phyloP scores from a whole-genome alignment of 1,140 invertebrate species.

The Tetramorium alpestre region DNA sequence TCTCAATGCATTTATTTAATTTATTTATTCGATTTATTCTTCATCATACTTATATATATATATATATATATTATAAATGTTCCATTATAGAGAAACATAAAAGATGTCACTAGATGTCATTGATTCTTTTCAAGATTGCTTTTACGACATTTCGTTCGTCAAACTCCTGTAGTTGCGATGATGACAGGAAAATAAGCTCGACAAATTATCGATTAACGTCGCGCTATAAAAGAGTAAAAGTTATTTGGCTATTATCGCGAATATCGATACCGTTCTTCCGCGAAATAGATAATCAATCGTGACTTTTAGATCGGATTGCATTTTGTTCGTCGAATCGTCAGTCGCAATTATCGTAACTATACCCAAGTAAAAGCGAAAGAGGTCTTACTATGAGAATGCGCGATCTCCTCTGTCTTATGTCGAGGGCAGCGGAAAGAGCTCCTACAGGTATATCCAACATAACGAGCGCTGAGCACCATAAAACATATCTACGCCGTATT shows the following conservation, averaged over 20 bases:
- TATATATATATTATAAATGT: background rate
- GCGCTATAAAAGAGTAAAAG: background rate
- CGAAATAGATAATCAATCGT: slow-evolving; percentile 33
- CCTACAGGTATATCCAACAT: slow-evolving; percentile 77
- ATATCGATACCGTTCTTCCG: background rate
- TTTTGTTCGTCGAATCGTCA: slow-evolving; percentile 7
- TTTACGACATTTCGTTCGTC: background rate
- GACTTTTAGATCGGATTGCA: slow-evolving; percentile 1
- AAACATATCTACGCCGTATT: slow-evolving; percentile 58
- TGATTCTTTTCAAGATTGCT: background rate
- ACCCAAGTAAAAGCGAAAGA: slow-evolving; percentile 26
- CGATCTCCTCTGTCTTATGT: slow-evolving; percentile 5
- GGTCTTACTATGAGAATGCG: slow-evolving; percentile 38
- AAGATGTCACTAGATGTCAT: background rate
- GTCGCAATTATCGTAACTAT: slow-evolving; percentile 15
- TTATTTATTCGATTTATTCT: background rate
- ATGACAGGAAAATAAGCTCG: background rate
- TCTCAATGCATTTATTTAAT: background rate
- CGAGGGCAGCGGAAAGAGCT: background rate
- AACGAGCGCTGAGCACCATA: slow-evolving; percentile 52
- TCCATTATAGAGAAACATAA: background rate
- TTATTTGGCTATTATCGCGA: background rate
- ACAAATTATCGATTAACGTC: slow-evolving; percentile 27
- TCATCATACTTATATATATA: no score
- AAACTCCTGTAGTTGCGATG: background rate